Conservation (phyloP, 1,140 invertebrate species). For the Drosophila virilis region DNA sequence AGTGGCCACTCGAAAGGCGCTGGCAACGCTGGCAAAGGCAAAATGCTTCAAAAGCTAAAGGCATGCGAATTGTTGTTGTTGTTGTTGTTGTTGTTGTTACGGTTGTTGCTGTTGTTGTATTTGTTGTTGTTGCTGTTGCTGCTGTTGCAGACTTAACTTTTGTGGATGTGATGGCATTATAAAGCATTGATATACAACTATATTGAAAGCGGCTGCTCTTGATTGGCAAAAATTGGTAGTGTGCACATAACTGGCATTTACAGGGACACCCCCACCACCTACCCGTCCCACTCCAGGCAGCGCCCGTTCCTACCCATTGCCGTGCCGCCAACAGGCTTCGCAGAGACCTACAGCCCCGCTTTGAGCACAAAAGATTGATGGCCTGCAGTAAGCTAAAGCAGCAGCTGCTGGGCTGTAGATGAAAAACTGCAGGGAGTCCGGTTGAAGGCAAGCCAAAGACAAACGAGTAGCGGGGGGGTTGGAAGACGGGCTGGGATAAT, state of each 20-base stretch:
- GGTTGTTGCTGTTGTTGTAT: neutral
- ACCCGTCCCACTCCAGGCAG: too few relatives aligned
- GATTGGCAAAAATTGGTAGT: slow-evolving; percentile 22
- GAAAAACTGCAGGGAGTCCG: slow-evolving; percentile 55
- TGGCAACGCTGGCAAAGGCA: slow-evolving; percentile 33
- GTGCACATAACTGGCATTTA: neutral
- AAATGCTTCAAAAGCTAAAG: slow-evolving; percentile 16
- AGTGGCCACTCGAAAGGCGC: slow-evolving; percentile 67
- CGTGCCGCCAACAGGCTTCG: too few relatives aligned
- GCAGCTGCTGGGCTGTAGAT: slow-evolving; percentile 24
- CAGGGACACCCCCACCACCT: neutral
- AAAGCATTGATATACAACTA: slow-evolving; percentile 68
- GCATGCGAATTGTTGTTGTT: slow-evolving; percentile 10
- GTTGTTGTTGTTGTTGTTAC: slow-evolving; percentile 1
- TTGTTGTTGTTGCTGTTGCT: neutral
- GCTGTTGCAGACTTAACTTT: slow-evolving; percentile 29
- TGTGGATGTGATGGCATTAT: slow-evolving; percentile 65
- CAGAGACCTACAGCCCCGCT: neutral
- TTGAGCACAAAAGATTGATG: slow-evolving; percentile 59
- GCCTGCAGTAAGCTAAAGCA: slow-evolving; percentile 64
- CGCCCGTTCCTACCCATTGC: neutral
- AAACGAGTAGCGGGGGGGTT: slow-evolving; percentile 11
- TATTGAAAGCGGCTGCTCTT: slow-evolving; percentile 26
- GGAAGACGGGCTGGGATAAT: neutral
- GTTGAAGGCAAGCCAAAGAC: slow-evolving; percentile 31